Evolutionary conservation across 2,797 vertebrate genomes (phyloP), one percentile per base, ranked within the genome.

Genomic region (Rachycentron canadum): DNA sequence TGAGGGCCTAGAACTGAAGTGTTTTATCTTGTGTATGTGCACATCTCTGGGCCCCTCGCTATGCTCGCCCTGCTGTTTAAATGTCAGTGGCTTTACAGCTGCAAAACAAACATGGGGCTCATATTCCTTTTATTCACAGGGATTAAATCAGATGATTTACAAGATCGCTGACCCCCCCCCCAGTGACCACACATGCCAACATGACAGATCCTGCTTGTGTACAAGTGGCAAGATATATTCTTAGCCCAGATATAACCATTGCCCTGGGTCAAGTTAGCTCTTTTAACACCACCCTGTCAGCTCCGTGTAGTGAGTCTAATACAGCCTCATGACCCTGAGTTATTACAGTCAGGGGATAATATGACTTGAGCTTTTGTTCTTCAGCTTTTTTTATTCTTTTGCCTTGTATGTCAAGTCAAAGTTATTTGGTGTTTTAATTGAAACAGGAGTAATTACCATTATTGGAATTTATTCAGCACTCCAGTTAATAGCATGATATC

Each of bases 91-190:
- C 61, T 82, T 80, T 76, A 58, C 68, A 62, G 86, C 84, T 72
- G 78, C 67, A 61, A 53, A 90, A 89, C 83, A 79, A 83, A 67
- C 56, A 41, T 2, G 2, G 38, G 62, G 66, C 76, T 86, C 43
- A 50, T 73, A 45, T 74, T 86, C 23, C 45, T 78, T 76, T 80
- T 79, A 72, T 83, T 83, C 59, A 49, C 59, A 26, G 59, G 64
- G 81, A 83, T 88, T 84, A 85, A 78, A 87, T 69, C 25, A 17
- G 77, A 64, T 77, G 77, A 70, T 81, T 68, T 80, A 81, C 34
- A 58, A 62, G 61, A 23, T n/a, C 1, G 21, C 72, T 52, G 72
- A 79, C 62, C 25, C 40, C 32, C 40, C 32, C 49, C 57, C 38
- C 58, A 3, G 23, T 28, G 74, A 72, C 70, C 62, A 41, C 13